Evolutionary conservation across 1,140 invertebrate species (phyloP), one percentile per base, ranked within the genome.

Genomic region (Polypedilum vanderplanki): DNA sequence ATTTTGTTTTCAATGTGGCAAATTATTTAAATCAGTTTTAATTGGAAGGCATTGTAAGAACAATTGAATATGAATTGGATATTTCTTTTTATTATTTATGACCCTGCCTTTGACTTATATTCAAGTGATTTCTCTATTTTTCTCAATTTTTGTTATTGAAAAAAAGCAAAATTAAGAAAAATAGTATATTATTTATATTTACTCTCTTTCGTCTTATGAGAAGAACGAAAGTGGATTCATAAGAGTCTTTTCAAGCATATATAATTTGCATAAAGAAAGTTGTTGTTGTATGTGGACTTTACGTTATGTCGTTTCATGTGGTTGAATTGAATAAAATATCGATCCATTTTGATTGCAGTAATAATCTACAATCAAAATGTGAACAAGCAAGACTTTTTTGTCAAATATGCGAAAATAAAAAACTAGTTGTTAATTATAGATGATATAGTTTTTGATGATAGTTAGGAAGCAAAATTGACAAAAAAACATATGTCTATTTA

Each of bases 241-340:
- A 57, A 57, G 46, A 57, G 46, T 3, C 12, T 57, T n/a, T 15
- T 15, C 4, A 57, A 15, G 4, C 15, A 57, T n/a, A n/a, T 57
- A 18, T 70, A 70, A 20, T 22, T 8, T 18, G 18, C 17, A 18
- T 18, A 70, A 70, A 57, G 8, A 70, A 70, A 70, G 65, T 70
- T 70, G 65, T 70, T 70, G 65, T 70, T 70, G 65, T 70, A 33
- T 33, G 65, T 70, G 65, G 65, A 70, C 65, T 22, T 22, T 18
- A 70, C 17, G 65, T 70, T 70, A 70, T 70, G 65, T 70, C 65
- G 65, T 70, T 70, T 70, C 65, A 70, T 70, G 65, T 70, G 65
- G 65, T 18, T 9, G 24, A 33, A 9, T 7, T 70, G 4, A 70
- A 70, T 8, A 20, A 70, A 70, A 18, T 18, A 22, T 20, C 5